Evolutionary conservation across 2,797 vertebrate species (phyloP), one percentile per base, ranked within the genome.

Genomic region (Galaxias olidus): DNA sequence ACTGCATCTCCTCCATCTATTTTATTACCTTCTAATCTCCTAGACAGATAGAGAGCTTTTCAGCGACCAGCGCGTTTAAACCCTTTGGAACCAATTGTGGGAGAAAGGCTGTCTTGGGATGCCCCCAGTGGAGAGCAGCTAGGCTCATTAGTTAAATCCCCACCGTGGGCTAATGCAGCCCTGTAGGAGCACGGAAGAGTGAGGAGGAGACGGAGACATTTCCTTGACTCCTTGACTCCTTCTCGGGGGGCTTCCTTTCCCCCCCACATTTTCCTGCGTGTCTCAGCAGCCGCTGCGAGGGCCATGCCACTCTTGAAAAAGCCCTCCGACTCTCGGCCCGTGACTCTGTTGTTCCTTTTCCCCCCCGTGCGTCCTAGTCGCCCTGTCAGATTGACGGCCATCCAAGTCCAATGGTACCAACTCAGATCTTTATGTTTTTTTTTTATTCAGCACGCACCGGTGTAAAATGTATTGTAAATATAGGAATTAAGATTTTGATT

Each of bases 91-190:
- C 92, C 92, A 93, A 93, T 93, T 93, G 91, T 87, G 85, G 89
- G 87, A 90, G 91, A 92, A 90, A 87, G 85, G 86, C 87, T 90
- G 89, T 92, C 89, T 91, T 90, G 89, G 87, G 90, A 92, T 78
- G 86, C 85, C 88, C 90, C 91, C 89, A 82, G 89, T 82, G 89
- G 91, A 91, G 87, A 85, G 84, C 73, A 82, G 89, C 87, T 86
- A 89, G 91, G 90, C 92, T 93, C 91, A 93, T 93, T 93, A 93
- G 91, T 88, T 91, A 91, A 92, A 91, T 92, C 91, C 91, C 91
- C 86, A 90, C 88, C 83, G 87, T 90, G 90, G 89, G 86, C 84
- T 90, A 91, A 90, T 91, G 81, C 84, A 88, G 82, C 86, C 89
- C 86, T 88, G 80, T 80, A 90, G 90, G 88, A 90, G 83, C 9